These are phyloP conservation scores for Malurus leucopterus DNA, from an alignment of 2,797 vertebrate genomes.

Conservation along the genomic window DNA sequence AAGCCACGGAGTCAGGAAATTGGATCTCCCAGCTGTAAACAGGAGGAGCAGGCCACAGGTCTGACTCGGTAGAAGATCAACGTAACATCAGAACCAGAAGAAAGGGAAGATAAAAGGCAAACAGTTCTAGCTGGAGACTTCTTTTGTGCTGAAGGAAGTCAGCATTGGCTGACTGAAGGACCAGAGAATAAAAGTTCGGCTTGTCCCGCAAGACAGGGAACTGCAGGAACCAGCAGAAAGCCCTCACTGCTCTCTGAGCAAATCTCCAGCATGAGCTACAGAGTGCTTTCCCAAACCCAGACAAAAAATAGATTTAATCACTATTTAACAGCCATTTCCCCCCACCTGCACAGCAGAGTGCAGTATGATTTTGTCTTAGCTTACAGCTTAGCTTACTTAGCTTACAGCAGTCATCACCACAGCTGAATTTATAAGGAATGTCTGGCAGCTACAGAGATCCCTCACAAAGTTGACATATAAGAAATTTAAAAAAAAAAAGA, in stretches of 20 bases:
- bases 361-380: not conserved
- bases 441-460: not conserved
- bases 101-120: not conserved
- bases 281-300: not conserved
- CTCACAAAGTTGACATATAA: not conserved
- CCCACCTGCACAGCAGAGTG: not conserved
- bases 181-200: not conserved
- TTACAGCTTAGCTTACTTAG: no score
- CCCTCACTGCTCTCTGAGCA: not conserved
- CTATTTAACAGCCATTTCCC: not conserved
- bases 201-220: not conserved
- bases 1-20: not conserved
- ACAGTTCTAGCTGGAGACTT: not conserved
- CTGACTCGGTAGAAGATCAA: not conserved
- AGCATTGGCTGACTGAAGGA: not conserved
- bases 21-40: not conserved
- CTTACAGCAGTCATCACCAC: not conserved
- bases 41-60: not conserved
- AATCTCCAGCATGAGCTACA: not conserved
- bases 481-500: accelerated
- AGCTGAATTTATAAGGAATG: not conserved
- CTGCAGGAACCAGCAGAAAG: not conserved
- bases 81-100: not conserved
- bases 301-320: not conserved
- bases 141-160: not conserved